Evolutionary conservation across 2,113 vertebrate species (phyloP), one percentile per base, ranked within the genome.

Genomic region (Monopterus albus): DNA sequence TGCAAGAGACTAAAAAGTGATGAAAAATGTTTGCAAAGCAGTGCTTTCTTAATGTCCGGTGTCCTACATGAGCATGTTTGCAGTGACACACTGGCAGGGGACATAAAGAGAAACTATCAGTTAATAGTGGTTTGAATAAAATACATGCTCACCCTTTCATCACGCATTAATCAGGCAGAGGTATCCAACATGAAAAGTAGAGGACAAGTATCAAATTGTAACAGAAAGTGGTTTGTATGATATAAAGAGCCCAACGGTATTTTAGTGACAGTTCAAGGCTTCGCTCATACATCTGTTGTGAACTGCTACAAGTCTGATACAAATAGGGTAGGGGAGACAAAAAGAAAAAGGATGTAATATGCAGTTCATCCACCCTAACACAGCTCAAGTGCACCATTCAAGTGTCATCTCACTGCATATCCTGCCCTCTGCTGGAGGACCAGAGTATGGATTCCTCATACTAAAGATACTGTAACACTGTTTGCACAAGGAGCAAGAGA

Each of bases 91-190:
- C 39, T 38, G 17, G 20, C 23, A 18, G 29, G 18, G 15, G 20
- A 29, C 13, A 45, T 52, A 35, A 56, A 60, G 0, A 46, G 0
- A 46, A 77, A 74, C 45, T 6, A 58, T 39, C 12, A 64, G 31
- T 61, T 20, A 50, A 20, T 13, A 57, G 25, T 42, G 35, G 7
- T 60, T 28, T 3, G 21, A 58, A 43, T 47, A 18, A 56, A 80
- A 82, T 72, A 80, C 69, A 75, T 47, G 77, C 13, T 28, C 28
- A 31, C 21, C 17, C 18, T 62, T 53, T 62, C 35, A 71, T 64
- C 17, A 20, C 40, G 55, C 10, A n/a, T 64, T n/a, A 28, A 53
- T 55, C 38, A 29, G 28, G 40, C 9, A 33, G 46, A 42, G 38
- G 12, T 35, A 73, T 28, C 47, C 14, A 66, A 36, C 72, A 35